A percentile compares a stretch with the other conserved stretches of the same genome.
These are phyloP conservation scores for Anthopleura xanthogrammica DNA, from an alignment of 92 coral and sea anemone genomes.

Conservation along the genomic window DNA sequence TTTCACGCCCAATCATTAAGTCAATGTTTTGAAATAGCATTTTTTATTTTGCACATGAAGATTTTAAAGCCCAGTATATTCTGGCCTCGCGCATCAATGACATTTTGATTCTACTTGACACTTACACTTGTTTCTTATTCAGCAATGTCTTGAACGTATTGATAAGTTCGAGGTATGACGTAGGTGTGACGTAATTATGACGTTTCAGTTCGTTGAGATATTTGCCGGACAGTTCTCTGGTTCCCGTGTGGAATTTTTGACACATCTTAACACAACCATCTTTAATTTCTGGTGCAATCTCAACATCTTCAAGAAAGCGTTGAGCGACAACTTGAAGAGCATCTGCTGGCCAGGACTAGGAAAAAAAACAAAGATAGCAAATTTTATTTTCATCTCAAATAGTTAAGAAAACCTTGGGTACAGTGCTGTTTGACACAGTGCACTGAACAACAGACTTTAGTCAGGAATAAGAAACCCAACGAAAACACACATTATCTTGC, in stretches of 20 bases:
- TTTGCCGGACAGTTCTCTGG: conserved; percentile 75
- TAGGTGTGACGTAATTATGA: conserved; percentile 99
- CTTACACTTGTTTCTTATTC: conserved; percentile 96
- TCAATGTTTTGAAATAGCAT: no score
- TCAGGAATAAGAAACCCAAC: no score
- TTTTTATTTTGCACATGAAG: no score
- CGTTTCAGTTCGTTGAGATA: conserved; percentile 90
- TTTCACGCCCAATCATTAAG: no score
- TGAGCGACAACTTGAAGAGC: conserved; percentile 98
- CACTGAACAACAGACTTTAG: no score
- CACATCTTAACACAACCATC: conserved; percentile 95
- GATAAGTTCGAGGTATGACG: conserved; percentile 95
- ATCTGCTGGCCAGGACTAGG: conserved; percentile 97
- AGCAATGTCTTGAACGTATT: conserved; percentile 93
- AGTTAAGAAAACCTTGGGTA: background rate
- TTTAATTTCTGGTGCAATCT: conserved; percentile 76
- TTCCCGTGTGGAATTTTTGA: conserved; percentile 90
- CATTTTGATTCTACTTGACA: no score
- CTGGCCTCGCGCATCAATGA: background rate
- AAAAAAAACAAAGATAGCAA: background rate
- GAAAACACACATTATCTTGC: no score
- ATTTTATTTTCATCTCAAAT: background rate
- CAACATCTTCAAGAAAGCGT: conserved; percentile 89
- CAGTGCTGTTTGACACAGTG: no score
- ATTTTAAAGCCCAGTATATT: background rate